A percentile compares a stretch with the other conserved stretches of the same genome.
Conservation (phyloP, 1,140 invertebrate species). For the Drosophila asahinai region DNA sequence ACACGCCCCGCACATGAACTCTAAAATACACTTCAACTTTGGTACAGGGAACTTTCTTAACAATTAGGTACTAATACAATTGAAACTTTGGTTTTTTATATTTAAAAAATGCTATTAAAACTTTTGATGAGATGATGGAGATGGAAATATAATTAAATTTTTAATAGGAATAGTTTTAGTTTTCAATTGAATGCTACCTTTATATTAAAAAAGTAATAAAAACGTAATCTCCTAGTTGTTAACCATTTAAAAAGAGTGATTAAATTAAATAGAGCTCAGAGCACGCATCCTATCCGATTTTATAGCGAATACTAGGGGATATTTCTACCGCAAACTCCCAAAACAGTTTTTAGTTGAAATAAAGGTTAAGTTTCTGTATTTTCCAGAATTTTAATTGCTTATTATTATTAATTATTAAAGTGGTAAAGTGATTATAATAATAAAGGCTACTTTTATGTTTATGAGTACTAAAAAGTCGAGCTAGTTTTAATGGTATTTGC, state of each 20-base stretch:
- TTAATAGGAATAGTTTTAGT: not conserved
- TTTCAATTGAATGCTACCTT: not conserved
- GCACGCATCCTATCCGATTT: not conserved
- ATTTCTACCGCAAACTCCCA: not conserved
- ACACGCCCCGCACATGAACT: conserved; percentile 1
- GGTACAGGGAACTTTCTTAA: no score
- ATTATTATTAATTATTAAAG: no score
- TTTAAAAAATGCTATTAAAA: not conserved
- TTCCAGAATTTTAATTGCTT: not conserved
- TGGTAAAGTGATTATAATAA: no score
- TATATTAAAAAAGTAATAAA: not conserved
- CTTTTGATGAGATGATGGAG: no score
- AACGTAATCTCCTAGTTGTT: not conserved
- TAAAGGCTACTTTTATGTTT: no score
- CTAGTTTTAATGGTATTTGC: not conserved
- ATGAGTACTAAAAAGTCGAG: no score
- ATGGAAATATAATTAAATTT: not conserved
- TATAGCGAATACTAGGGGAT: not conserved
- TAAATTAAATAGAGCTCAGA: not conserved
- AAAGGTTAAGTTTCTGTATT: not conserved
- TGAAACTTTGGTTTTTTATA: not conserved
- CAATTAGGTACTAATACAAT: not conserved
- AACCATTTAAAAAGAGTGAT: not conserved
- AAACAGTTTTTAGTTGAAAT: not conserved
- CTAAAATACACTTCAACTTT: conserved; percentile 18